Evolutionary conservation across 2,888 invertebrate species (phyloP).

Genomic region (Protodeltote pygarga): DNA sequence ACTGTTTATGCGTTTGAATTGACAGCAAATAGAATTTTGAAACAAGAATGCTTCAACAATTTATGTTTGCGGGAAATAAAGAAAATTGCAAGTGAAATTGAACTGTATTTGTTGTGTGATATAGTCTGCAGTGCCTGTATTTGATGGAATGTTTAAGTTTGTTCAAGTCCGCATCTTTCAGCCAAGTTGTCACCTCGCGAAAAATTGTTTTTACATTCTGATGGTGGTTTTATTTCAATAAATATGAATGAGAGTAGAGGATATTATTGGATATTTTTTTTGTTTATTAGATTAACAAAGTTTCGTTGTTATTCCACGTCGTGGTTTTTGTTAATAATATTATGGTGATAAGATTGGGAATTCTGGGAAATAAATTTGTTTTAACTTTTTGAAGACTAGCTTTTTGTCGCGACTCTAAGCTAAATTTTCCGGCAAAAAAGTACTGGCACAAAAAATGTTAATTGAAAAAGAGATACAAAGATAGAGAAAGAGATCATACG

Average conservation of each 20-base stretch:
- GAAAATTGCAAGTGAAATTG: background rate
- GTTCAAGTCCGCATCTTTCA: constrained; percentile 53
- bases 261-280: constrained; percentile 60
- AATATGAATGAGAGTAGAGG: constrained; percentile 65
- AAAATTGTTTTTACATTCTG: constrained; percentile 64
- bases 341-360: constrained; percentile 26
- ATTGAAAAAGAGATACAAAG: too few relatives aligned
- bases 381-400: too few relatives aligned
- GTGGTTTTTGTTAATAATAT: constrained; percentile 38
- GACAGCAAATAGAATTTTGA: constrained; percentile 45
- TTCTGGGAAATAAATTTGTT: background rate
- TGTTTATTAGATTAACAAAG: constrained; percentile 73
- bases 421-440: too few relatives aligned
- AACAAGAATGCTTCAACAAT: constrained; percentile 44
- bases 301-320: constrained; percentile 54
- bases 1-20: constrained; percentile 1
- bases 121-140: background rate
- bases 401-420: too few relatives aligned
- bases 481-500: too few relatives aligned
- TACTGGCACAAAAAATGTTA: too few relatives aligned
- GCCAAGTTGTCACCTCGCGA: constrained; percentile 59
- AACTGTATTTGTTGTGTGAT: rapidly evolving
- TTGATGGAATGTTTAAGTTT: constrained; percentile 3
- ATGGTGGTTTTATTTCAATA: constrained; percentile 62
- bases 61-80: constrained; percentile 11